Evolutionary conservation across 2,113 vertebrate genomes (phyloP).

Genomic region (Rallus limicola): DNA sequence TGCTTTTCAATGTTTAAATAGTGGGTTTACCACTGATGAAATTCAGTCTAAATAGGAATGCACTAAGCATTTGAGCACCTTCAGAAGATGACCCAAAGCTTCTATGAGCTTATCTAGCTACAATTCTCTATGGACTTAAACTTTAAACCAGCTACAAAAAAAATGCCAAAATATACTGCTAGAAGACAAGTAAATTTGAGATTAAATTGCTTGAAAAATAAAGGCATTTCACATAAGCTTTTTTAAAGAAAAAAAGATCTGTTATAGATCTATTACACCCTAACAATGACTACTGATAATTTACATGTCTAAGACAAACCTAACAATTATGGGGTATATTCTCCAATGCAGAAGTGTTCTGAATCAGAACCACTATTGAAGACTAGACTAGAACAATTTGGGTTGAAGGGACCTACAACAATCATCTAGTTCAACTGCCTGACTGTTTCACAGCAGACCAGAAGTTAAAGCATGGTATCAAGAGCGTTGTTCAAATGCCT

Average conservation of each 20-base stretch:
- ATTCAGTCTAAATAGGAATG: background rate
- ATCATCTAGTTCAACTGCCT: background rate
- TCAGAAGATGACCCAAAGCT: background rate
- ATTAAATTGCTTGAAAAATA: background rate
- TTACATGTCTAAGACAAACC: background rate
- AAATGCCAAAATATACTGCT: background rate
- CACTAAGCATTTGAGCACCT: background rate
- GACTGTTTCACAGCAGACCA: background rate
- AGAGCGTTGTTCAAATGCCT: background rate
- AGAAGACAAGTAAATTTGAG: background rate
- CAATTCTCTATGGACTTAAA: background rate
- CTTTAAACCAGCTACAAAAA: background rate
- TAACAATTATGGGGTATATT: background rate
- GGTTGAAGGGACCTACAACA: background rate
- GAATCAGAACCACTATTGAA: background rate
- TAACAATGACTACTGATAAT: background rate
- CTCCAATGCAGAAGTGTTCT: background rate
- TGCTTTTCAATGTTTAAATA: background rate
- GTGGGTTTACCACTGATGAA: background rate
- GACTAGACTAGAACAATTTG: background rate
- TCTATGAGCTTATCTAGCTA: background rate
- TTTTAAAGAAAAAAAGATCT: background rate
- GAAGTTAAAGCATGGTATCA: background rate
- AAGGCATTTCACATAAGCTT: background rate
- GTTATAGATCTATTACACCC: background rate